Evolutionary conservation across 2,888 invertebrate species (phyloP), one percentile per base, ranked within the genome.

Genomic region (Labia minor): DNA sequence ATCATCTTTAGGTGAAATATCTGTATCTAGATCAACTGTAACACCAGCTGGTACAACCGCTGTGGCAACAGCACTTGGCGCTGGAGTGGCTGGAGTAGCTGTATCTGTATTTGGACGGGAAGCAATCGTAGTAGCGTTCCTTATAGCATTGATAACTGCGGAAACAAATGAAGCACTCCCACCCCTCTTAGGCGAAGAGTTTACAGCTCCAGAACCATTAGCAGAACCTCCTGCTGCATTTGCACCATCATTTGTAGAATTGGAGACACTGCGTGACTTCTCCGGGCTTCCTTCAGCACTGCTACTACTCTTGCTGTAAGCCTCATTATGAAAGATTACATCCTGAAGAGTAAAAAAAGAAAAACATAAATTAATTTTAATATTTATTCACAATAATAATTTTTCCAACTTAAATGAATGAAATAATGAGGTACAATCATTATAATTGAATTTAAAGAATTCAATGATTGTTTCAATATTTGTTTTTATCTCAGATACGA

Each of bases 321-420:
- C 86, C 76, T 90, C 90, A 73, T 89, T 90, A 74, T 90, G 89
- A 76, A 85, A 90, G 72, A 90, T 86, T 68, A 86, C 85, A 74
- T 90, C 87, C 86, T 87, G 72, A 69, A 76, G 76, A 71, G 70
- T 68, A 71, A 26, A n/a, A 61, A 68, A 66, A 65, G 21, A 61
- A 26, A 8, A 26, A 26, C 3, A 26, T 26, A 6, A 3, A 26
- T 26, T 26, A 26, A 26, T 6, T 26, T 6, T 8, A 6, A 6
- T 26, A 26, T 26, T 6, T 26, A 26, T 26, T 26, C 8, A 26
- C 26, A 26, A 26, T 26, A 26, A n/a, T n/a, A n/a, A n/a, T n/a
- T n/a, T n/a, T n/a, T n/a, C n/a, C n/a, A n/a, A n/a, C n/a, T n/a
- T n/a, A n/a, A n/a, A n/a, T n/a, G n/a, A n/a, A n/a, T n/a, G n/a